Base-by-base conservation (phyloP, 2,888 invertebrate genomes). In the Xestia ashworthii region DNA sequence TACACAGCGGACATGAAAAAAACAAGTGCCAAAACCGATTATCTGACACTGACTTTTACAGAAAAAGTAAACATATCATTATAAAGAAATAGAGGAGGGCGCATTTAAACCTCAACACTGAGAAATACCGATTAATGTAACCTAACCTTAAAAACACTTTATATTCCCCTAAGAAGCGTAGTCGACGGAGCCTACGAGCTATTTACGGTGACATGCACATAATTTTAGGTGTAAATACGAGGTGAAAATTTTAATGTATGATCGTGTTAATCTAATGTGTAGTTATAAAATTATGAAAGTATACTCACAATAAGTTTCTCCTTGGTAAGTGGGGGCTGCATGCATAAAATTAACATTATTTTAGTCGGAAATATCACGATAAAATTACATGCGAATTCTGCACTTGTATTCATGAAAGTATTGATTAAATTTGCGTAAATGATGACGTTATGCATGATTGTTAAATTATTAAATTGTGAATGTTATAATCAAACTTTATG, bases 291-390 rank as follows among this genome's bases (percentile, higher is more conserved):
- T 84, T 67, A 85, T 78, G 75, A 84, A 81, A 87, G 78, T 86
- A 94, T 96, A 97, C 97, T 97, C 89, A 97, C 97, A 97, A 94
- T 53, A 96, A 91, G 90, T 97, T 93, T 93, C 96, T 95, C 93
- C 97, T 91, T 86, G 96, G 96, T 95, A 97, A 96, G 92, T 97
- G 97, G 84, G 97, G 96, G 95, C 97, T 97, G 95, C 96, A 96
- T 96, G 96, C 96, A 90, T 89, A 94, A 95, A 96, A 95, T 93
- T 93, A 93, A 93, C 76, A 88, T 77, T 62, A 88, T 83, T 86
- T 90, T 92, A 92, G 92, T 92, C 81, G 89, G 87, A 89, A 81
- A 82, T 44, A 85, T 78, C 81, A 88, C 55, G 65, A 75, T 76
- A 78, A 79, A 71, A 69, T 44, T 58, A 81, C 53, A 78, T 81